Evolutionary conservation across 2,113 vertebrate species (phyloP).

Genomic region (Phrynocephalus versicolor): DNA sequence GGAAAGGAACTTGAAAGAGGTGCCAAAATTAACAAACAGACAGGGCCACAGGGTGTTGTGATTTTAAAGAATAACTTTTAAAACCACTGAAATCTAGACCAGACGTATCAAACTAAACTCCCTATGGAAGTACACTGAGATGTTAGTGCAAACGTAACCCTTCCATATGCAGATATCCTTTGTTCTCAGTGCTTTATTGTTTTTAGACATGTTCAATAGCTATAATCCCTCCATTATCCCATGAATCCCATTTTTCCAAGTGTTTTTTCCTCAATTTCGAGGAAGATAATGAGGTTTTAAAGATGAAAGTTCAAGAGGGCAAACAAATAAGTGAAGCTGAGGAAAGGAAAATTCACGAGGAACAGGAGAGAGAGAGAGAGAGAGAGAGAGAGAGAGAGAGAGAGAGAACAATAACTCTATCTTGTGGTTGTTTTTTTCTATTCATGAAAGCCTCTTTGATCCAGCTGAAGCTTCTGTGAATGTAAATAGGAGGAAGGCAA

Average conservation of each 20-base stretch:
- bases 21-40: no score
- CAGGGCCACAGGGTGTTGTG: no score
- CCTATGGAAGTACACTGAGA: not conserved
- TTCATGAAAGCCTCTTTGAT: not conserved
- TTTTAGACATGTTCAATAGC: not conserved
- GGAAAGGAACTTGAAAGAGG: not conserved
- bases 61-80: no score
- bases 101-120: fast-evolving
- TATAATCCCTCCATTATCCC: not conserved
- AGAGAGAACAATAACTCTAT: not conserved
- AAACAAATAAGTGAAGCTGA: not conserved
- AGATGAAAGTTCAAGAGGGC: not conserved
- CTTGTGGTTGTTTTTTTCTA: not conserved
- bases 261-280: not conserved
- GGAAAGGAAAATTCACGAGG: not conserved
- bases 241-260: not conserved
- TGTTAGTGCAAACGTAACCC: no score
- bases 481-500: not conserved
- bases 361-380: not conserved
- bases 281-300: not conserved
- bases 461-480: not conserved
- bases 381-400: no score
- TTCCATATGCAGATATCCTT: not conserved
- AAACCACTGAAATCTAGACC: no score
- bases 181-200: not conserved